Evolutionary conservation across 2,797 vertebrate species (phyloP).

Genomic region (Passerculus sandwichensis): DNA sequence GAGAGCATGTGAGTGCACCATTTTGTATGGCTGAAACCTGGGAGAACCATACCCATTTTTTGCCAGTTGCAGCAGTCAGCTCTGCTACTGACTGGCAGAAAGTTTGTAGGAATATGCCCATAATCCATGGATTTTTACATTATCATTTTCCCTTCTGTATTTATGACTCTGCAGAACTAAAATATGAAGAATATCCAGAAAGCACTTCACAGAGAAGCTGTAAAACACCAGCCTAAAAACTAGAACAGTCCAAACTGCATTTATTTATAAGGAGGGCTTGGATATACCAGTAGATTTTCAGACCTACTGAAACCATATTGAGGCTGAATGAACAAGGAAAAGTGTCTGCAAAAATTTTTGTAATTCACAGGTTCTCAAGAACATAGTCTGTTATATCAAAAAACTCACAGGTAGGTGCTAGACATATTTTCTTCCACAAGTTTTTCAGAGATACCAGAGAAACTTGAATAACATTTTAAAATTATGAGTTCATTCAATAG

Average conservation of each 20-base stretch:
- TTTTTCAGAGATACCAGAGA: background rate
- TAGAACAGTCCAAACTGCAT: background rate
- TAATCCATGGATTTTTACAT: background rate
- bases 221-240: background rate
- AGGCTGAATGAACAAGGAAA: background rate
- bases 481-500: background rate
- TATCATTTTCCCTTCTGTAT: background rate
- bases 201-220: background rate
- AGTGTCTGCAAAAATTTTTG: background rate
- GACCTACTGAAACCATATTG: background rate
- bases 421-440: background rate
- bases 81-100: background rate
- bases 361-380: background rate
- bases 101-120: background rate
- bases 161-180: background rate
- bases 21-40: background rate
- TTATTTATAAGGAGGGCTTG: background rate
- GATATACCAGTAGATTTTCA: background rate
- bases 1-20: background rate
- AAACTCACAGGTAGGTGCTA: background rate
- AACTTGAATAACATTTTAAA: background rate
- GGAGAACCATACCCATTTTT: background rate
- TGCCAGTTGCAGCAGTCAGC: background rate
- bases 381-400: background rate
- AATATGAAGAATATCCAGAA: background rate